phyloP scores from a whole-genome alignment of 2,113 vertebrate species.

The Nesospiza acunhae region DNA sequence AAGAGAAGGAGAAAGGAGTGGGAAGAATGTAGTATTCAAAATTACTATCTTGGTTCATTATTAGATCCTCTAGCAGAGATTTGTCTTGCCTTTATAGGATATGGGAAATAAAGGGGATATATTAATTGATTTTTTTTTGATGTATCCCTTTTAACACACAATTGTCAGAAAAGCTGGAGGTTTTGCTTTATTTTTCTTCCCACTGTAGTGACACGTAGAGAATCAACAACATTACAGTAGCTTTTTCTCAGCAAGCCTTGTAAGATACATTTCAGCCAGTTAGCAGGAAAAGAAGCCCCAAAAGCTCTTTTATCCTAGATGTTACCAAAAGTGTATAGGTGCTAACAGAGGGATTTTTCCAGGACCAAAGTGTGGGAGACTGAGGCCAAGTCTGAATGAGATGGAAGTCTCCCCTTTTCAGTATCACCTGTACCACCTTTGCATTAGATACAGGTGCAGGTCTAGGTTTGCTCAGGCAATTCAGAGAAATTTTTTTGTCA shows the following conservation, averaged over 20 bases:
- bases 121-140: not conserved
- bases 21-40: not conserved
- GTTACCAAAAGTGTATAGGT: not conserved
- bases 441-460: too few relatives aligned
- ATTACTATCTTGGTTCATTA: rapidly evolving
- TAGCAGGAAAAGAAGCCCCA: not conserved
- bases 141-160: not conserved
- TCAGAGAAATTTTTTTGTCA: not conserved
- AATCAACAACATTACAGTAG: not conserved
- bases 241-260: not conserved
- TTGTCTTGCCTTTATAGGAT: not conserved
- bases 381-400: not conserved
- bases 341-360: not conserved
- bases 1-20: not conserved
- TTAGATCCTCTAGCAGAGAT: not conserved
- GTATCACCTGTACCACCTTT: not conserved
- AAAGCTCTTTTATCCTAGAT: not conserved
- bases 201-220: not conserved
- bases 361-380: not conserved
- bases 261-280: not conserved
- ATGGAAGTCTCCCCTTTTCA: not conserved
- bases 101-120: not conserved
- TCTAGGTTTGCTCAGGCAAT: not conserved
- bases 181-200: not conserved
- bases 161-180: not conserved